Base-by-base conservation (phyloP, 2,113 vertebrate genomes). In the Thunnus thynnus region DNA sequence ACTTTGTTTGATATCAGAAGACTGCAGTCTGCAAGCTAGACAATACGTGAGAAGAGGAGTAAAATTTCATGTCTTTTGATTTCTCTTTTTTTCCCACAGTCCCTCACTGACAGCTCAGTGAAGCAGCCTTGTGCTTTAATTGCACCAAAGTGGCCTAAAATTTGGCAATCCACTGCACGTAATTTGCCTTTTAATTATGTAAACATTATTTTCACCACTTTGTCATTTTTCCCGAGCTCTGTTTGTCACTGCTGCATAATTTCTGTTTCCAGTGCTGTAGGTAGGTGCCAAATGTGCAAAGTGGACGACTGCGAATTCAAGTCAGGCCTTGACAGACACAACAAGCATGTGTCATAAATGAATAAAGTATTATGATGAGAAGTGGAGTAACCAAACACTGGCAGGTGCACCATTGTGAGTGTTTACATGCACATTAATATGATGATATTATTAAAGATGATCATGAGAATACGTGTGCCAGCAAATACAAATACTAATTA, bases 1-100 rank as follows among this genome's bases (percentile, higher is more conserved):
- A 70, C 68, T 77, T 46, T 68, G 27, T 81, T 72, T 77, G 65
- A 69, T 75, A 77, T 79, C 60, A 70, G n/a, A 61, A 54, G 32
- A 76, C 69, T 86, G 55, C 68, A 74, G 63, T 55, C 27, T 75
- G 61, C 41, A 36, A 44, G n/a, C 16, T 36, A n/a, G 5, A 80
- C 36, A 73, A 76, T 81, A 73, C 4, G 27, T 16, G 27, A 79
- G n/a, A 61, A 58, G 60, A 46, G 17, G 60, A 46, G 17, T 32
- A 44, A 70, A 74, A 80, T 61, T 27, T 20, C 30, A 52, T 3
- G 18, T 75, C n/a, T 74, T 78, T 78, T n/a, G 55, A 55, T 76
- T 62, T 16, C 44, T 63, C 44, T n/a, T 5, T 32, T 48, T 62
- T 41, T 41, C 9, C 9, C 36, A 9, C 25, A 3, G 1, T 56